Evolutionary conservation across 2,113 vertebrate species (phyloP), one percentile per base, ranked within the genome.

Genomic region (Misgurnus mizolepis): DNA sequence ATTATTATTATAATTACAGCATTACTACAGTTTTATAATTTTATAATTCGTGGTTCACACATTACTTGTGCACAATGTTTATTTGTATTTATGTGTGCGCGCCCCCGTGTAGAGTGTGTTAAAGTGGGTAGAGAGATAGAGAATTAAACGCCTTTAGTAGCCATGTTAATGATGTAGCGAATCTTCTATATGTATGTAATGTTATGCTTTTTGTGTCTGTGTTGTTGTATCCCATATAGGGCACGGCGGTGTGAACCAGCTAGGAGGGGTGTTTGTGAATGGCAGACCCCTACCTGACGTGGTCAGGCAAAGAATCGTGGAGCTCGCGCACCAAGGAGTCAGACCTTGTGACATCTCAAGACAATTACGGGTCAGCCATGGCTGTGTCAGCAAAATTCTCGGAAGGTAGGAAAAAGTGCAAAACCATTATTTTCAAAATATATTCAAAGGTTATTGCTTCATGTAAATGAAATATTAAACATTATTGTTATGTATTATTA

Each of bases 231-330:
- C 92, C 92, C 92, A 93, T 90, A 91, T 95, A 99, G 98, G 98
- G 95, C 97, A 99, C 91, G 98, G 98, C 94, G 98, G 98, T 95
- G 97, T 99, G 91, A 99, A 99, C 95, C 98, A 99, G 95, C 97
- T 99, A 89, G 98, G 98, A 89, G 98, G 98, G 95, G 97, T 98
- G 95, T 99, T 99, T 94, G 98, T 99, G 91, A 99, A 99, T 93
- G 98, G 98, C 94, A 95, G 98, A 93, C 98, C 98, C 91, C 95
- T 99, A 88, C 98, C 98, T 89, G 98, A 99, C 90, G 98, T 99
- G 93, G 98, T 99, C 91, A 93, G 98, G 93, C 98, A 99, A 91
- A 94, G 97, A 91, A 99, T 99, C 86, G 98, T 99, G 91, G 98
- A 99, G 93, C 93, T 99, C 87, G 97, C 98, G 88, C 98, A 99